Evolutionary conservation across 2,888 invertebrate genomes (phyloP).

Genomic region (Cheilosia soror): DNA sequence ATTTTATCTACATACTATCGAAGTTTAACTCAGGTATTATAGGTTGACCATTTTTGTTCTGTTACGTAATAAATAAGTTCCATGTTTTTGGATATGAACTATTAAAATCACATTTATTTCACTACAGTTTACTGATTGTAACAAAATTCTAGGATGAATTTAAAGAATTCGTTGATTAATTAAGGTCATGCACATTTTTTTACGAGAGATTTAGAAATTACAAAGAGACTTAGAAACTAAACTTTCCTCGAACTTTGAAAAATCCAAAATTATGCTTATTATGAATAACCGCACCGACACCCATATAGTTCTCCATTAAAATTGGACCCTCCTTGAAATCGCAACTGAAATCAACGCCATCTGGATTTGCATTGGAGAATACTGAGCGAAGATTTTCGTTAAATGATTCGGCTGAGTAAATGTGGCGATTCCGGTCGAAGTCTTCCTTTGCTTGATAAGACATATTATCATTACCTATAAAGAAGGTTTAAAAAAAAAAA

Average conservation of each 20-base stretch:
- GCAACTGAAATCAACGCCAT: conserved; percentile 70
- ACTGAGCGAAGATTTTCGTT: conserved; percentile 78
- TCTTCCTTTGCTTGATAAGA: conserved; percentile 70
- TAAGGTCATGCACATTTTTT: conserved; percentile 2
- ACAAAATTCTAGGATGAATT: conserved; percentile 51
- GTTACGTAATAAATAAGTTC: too few relatives aligned
- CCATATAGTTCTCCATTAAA: conserved; percentile 91
- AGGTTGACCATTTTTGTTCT: too few relatives aligned
- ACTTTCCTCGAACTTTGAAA: conserved; percentile 93
- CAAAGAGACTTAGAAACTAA: conserved; percentile 88
- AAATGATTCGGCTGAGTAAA: conserved; percentile 79
- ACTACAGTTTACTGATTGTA: conserved; percentile 29
- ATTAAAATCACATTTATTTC: conserved; percentile 57
- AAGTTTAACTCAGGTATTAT: too few relatives aligned
- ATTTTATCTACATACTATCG: too few relatives aligned
- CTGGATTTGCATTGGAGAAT: conserved; percentile 76
- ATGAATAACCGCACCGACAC: conserved; percentile 90
- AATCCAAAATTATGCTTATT: conserved; percentile 93
- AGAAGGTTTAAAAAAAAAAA: neutral
- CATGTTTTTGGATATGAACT: neutral
- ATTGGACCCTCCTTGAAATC: conserved; percentile 87
- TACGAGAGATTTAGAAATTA: neutral
- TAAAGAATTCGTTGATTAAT: conserved; percentile 58
- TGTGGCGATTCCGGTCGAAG: conserved; percentile 68
- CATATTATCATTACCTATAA: conserved; percentile 63